Percentiles rank a stretch among this genome's conserved stretches.
These are phyloP conservation scores for Dromius quadrimaculatus DNA, from an alignment of 2,888 invertebrate genomes.

Conservation along the genomic window DNA sequence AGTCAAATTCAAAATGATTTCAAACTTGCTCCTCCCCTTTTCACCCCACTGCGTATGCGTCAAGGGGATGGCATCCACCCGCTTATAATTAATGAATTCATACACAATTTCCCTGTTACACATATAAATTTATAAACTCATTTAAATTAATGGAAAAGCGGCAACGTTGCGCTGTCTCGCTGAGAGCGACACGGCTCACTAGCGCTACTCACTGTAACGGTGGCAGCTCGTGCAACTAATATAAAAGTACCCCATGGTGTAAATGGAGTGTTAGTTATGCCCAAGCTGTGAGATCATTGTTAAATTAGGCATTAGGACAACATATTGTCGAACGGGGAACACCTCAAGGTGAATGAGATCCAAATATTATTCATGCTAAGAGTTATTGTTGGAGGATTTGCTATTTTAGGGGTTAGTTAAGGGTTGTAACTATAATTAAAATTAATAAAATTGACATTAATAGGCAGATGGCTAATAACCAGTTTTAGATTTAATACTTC, in stretches of 20 bases:
- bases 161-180: neutral
- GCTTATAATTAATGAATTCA: conserved; percentile 51
- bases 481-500: no score
- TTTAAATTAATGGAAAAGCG: conserved; percentile 50
- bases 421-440: no score
- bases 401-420: no score
- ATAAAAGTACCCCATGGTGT: conserved; percentile 63
- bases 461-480: no score
- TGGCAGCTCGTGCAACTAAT: conserved; percentile 52
- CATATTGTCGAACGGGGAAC: neutral
- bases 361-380: conserved; percentile 2
- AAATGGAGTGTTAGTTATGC: conserved; percentile 64
- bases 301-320: neutral
- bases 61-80: conserved; percentile 2
- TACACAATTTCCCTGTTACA: conserved; percentile 50
- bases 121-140: conserved; percentile 52
- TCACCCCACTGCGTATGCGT: neutral
- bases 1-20: no score
- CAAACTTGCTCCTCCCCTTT: neutral
- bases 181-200: neutral
- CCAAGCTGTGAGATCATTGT: neutral
- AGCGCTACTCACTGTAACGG: neutral
- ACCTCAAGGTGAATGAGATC: neutral
- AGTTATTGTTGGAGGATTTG: no score
- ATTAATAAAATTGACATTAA: no score